Evolutionary conservation across 2,888 invertebrate species (phyloP).

Genomic region (Brenthis hecate): DNA sequence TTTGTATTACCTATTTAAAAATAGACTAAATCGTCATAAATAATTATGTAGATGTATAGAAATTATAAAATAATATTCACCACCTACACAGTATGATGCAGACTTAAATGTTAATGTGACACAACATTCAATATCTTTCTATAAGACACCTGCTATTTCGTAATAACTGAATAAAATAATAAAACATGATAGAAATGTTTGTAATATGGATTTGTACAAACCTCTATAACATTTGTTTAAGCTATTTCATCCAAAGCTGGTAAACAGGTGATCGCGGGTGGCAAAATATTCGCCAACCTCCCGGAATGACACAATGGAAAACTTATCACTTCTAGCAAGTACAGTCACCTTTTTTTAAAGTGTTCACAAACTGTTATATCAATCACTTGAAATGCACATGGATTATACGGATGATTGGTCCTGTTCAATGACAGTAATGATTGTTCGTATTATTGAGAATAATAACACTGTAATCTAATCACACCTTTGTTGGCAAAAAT

Average conservation of each 20-base stretch:
- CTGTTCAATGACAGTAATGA: conserved; percentile 64
- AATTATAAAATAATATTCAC: conserved; percentile 42
- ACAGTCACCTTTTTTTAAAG: conserved; percentile 39
- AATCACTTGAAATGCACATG: conserved; percentile 53
- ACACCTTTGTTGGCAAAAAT: conserved; percentile 51
- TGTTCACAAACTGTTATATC: conserved; percentile 43
- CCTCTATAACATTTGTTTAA: conserved; percentile 78
- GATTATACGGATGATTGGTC: conserved; percentile 67
- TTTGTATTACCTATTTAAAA: conserved; percentile 26
- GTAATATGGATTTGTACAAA: conserved; percentile 52
- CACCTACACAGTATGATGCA: conserved; percentile 57
- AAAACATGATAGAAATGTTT: conserved; percentile 28
- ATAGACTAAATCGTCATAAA: conserved; percentile 37
- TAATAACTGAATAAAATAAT: conserved; percentile 38
- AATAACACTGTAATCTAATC: conserved; percentile 52
- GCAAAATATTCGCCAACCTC: conserved; percentile 45
- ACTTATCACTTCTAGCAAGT: conserved; percentile 45
- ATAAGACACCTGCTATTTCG: conserved; percentile 50
- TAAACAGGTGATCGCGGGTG: conserved; percentile 58
- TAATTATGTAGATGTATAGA: conserved; percentile 36
- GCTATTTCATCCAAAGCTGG: conserved; percentile 54
- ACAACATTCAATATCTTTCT: conserved; percentile 43
- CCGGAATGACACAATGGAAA: conserved; percentile 47
- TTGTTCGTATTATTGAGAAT: conserved; percentile 54
- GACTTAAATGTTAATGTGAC: conserved; percentile 47